Conservation (phyloP, 2,113 vertebrate species). For the Corythornis cristatus region DNA sequence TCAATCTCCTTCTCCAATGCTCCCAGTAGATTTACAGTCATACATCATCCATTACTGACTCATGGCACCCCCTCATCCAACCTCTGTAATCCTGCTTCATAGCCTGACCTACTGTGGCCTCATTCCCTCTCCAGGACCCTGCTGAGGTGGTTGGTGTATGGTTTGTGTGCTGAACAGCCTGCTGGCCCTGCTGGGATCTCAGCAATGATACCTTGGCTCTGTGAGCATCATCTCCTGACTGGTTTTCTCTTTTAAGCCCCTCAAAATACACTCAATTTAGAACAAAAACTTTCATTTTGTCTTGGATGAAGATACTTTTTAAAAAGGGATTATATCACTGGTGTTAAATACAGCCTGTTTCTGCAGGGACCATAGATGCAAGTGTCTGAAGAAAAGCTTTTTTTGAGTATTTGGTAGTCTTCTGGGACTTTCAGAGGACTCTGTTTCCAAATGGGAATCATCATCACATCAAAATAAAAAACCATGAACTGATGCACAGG, state of each 20-base stretch:
- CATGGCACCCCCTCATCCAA: background rate
- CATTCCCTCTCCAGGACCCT: background rate
- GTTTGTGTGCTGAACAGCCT: background rate
- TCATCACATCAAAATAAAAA: background rate
- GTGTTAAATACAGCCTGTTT: background rate
- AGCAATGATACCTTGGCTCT: background rate
- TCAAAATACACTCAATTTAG: background rate
- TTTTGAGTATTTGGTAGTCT: background rate
- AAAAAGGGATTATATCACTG: background rate
- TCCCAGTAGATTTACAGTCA: background rate
- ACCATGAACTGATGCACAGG: background rate
- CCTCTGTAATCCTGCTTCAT: background rate
- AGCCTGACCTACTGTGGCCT: background rate
- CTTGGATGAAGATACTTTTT: background rate
- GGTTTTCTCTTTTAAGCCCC: background rate
- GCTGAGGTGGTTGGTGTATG: background rate
- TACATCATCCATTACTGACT: background rate
- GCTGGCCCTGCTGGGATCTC: background rate
- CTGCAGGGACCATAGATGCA: background rate
- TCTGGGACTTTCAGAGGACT: background rate
- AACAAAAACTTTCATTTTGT: background rate
- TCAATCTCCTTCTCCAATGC: background rate
- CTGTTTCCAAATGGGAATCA: background rate
- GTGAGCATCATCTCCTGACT: background rate
- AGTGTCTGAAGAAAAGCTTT: background rate